These are phyloP conservation scores for Holothuria scabra DNA, from an alignment of 53 echinoderm and acorn worm species.

Conservation along the genomic window DNA sequence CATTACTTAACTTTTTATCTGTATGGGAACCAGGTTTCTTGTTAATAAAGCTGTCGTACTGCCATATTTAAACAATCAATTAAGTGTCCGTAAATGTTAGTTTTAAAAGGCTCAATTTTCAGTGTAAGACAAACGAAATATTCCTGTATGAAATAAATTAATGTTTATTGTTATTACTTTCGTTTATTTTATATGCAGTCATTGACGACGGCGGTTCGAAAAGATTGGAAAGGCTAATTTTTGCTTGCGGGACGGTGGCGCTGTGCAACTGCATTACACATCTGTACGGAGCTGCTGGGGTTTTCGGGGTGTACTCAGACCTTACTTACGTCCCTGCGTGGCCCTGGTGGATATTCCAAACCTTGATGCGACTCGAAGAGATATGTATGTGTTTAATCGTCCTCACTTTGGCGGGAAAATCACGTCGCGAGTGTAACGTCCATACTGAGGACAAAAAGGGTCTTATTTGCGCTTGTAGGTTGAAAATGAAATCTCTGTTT, in stretches of 20 bases:
- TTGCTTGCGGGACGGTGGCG: slow-evolving; percentile 65
- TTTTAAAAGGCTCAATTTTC: too few relatives aligned
- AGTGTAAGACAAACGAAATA: too few relatives aligned
- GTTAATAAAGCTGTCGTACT: too few relatives aligned
- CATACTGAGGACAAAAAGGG: neutral
- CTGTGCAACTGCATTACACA: slow-evolving; percentile 73
- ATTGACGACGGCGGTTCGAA: slow-evolving; percentile 70
- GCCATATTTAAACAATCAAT: too few relatives aligned
- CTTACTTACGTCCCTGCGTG: slow-evolving; percentile 73
- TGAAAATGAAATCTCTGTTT: neutral
- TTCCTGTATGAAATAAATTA: too few relatives aligned
- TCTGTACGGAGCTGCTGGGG: slow-evolving; percentile 88
- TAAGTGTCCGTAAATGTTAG: too few relatives aligned
- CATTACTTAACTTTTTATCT: too few relatives aligned
- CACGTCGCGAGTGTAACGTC: slow-evolving; percentile 2
- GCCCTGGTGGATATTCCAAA: slow-evolving; percentile 93
- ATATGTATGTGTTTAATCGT: slow-evolving; percentile 71
- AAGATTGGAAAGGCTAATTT: slow-evolving; percentile 66
- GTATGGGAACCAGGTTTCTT: too few relatives aligned
- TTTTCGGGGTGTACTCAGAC: slow-evolving; percentile 86
- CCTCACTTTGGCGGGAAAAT: slow-evolving; percentile 71
- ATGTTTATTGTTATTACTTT: slow-evolving; percentile 3
- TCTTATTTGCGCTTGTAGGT: neutral
- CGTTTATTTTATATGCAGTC: slow-evolving; percentile 39
- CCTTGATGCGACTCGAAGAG: slow-evolving; percentile 77